Evolutionary conservation across 2,888 invertebrate species (phyloP).

Genomic region (Nephrotoma appendiculata): DNA sequence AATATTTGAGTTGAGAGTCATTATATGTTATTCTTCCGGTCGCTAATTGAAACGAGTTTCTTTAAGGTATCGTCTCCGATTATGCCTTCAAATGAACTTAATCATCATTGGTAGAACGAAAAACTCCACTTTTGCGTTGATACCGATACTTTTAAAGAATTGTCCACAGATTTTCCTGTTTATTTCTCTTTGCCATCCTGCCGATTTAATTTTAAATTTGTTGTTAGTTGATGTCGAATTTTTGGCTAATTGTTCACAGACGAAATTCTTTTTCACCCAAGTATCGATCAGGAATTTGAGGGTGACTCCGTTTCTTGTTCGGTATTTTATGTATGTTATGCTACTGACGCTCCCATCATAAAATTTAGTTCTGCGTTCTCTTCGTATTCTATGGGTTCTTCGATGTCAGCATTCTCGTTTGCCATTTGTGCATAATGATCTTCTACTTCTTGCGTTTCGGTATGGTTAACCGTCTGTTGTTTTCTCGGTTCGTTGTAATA

Average conservation of each 20-base stretch:
- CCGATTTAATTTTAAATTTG: slow-evolving; percentile 4
- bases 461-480: not conserved
- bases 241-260: not conserved
- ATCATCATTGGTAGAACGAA: slow-evolving; percentile 10
- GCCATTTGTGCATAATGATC: not conserved
- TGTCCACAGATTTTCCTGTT: slow-evolving; percentile 5
- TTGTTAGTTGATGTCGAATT: not conserved
- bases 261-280: slow-evolving; percentile 8
- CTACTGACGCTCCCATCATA: slow-evolving; percentile 4
- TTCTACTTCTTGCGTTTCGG: not conserved
- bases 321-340: slow-evolving; percentile 4
- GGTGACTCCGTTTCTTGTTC: not conserved
- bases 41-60: slow-evolving; percentile 11
- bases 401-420: not conserved
- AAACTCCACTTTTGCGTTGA: slow-evolving; percentile 6
- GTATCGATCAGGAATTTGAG: slow-evolving; percentile 8
- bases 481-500: too few relatives aligned
- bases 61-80: slow-evolving; percentile 10
- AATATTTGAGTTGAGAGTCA: not conserved
- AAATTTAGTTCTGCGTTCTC: not conserved
- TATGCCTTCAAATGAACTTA: slow-evolving; percentile 10
- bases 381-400: not conserved
- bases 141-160: slow-evolving; percentile 8
- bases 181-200: slow-evolving; percentile 5
- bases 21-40: slow-evolving; percentile 2